These are phyloP conservation scores for Prionace glauca DNA, from an alignment of 2,797 vertebrate species.

Conservation along the genomic window DNA sequence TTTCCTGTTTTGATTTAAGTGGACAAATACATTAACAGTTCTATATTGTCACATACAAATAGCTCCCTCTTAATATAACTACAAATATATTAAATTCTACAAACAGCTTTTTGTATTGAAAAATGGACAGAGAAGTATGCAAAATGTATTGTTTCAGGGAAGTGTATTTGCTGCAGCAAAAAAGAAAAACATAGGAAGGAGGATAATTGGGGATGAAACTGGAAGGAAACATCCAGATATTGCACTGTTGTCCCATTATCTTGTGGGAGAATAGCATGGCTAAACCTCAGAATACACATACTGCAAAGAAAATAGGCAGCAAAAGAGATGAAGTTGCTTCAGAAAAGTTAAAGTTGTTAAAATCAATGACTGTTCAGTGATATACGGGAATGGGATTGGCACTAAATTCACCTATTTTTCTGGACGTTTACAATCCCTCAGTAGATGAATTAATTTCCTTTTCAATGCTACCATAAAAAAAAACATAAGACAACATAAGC, in stretches of 20 bases:
- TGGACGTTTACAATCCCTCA: background rate
- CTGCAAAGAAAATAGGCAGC: background rate
- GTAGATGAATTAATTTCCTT: background rate
- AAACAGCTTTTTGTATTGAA: background rate
- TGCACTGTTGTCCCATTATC: background rate
- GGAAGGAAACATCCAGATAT: background rate
- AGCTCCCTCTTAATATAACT: background rate
- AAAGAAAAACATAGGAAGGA: background rate
- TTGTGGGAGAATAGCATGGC: background rate
- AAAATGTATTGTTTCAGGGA: background rate
- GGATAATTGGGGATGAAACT: background rate
- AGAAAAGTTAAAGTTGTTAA: background rate
- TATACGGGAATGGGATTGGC: background rate
- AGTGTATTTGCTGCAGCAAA: background rate
- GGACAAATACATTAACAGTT: background rate
- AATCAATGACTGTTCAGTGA: background rate
- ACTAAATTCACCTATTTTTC: background rate
- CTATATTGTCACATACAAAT: no score
- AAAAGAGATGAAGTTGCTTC: background rate
- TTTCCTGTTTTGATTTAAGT: background rate
- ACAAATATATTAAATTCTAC: background rate
- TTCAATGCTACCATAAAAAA: background rate
- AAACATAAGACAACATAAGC: background rate
- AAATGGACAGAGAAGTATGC: no score
- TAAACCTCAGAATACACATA: background rate